These are phyloP conservation scores for Lepidocyrtoides sp. DNA, from an alignment of 2,888 invertebrate genomes.

Conservation along the genomic window DNA sequence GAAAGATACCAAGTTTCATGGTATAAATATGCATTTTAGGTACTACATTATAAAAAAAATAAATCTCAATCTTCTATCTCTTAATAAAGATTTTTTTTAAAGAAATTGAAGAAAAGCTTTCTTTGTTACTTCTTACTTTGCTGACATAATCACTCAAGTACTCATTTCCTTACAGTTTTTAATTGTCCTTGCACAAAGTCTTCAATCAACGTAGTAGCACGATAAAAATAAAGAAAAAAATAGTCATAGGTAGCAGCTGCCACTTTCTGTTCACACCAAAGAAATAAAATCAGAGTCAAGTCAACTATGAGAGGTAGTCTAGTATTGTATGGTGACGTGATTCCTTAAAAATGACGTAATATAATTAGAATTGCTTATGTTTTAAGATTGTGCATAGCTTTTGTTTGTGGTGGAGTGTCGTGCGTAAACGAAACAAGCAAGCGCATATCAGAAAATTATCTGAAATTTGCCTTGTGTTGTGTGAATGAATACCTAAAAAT, in stretches of 20 bases:
- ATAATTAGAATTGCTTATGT: constrained; percentile 24
- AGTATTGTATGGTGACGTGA: background rate
- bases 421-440: constrained; percentile 16
- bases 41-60: too few relatives aligned
- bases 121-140: background rate
- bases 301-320: too few relatives aligned
- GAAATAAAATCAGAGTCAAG: background rate
- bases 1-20: too few relatives aligned
- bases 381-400: background rate
- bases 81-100: too few relatives aligned
- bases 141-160: background rate
- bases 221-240: background rate
- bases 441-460: too few relatives aligned
- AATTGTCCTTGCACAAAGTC: background rate
- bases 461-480: constrained; percentile 18
- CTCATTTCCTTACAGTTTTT: background rate
- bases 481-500: too few relatives aligned
- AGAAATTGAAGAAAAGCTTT: background rate
- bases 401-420: background rate
- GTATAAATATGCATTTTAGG: too few relatives aligned
- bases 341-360: constrained; percentile 46
- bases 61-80: too few relatives aligned
- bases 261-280: background rate
- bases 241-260: background rate
- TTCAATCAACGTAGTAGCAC: background rate